These are phyloP conservation scores for Otus scops DNA, from an alignment of 2,797 vertebrate species.

Conservation along the genomic window DNA sequence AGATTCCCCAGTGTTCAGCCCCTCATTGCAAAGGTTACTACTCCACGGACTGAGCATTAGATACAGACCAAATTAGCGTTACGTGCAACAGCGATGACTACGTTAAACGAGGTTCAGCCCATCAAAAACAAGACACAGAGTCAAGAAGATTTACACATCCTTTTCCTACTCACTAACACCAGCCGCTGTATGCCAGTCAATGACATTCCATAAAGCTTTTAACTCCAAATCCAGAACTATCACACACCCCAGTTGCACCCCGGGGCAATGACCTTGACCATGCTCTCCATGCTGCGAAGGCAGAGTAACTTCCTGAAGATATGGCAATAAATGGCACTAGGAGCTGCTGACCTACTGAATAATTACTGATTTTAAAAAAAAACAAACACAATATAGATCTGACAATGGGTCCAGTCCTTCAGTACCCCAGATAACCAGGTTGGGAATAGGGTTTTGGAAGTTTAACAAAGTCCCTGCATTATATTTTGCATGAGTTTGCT, in stretches of 20 bases:
- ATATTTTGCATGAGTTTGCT: not conserved
- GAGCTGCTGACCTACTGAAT: not conserved
- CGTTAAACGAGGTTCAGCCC: accelerated
- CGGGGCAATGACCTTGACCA: no score
- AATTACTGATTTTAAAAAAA: not conserved
- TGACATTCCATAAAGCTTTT: not conserved
- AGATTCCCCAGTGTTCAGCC: not conserved
- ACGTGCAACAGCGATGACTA: accelerated
- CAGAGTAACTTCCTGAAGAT: not conserved
- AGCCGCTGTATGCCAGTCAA: not conserved
- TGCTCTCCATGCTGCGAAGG: accelerated
- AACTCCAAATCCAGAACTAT: not conserved
- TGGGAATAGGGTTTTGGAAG: not conserved
- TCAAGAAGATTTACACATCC: not conserved
- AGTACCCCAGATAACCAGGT: not conserved
- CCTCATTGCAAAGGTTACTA: not conserved
- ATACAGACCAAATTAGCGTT: not conserved
- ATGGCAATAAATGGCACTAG: accelerated
- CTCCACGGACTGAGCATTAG: not conserved
- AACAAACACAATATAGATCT: accelerated
- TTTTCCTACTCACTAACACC: not conserved
- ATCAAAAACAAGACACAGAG: not conserved
- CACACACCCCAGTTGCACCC: not conserved
- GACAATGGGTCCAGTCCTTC: not conserved
- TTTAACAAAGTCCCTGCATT: accelerated